A percentile compares a stretch with the other conserved stretches of the same genome.
Conservation (phyloP, 53 echinoderm and acorn worm genomes). For the Stichopus horrens region DNA sequence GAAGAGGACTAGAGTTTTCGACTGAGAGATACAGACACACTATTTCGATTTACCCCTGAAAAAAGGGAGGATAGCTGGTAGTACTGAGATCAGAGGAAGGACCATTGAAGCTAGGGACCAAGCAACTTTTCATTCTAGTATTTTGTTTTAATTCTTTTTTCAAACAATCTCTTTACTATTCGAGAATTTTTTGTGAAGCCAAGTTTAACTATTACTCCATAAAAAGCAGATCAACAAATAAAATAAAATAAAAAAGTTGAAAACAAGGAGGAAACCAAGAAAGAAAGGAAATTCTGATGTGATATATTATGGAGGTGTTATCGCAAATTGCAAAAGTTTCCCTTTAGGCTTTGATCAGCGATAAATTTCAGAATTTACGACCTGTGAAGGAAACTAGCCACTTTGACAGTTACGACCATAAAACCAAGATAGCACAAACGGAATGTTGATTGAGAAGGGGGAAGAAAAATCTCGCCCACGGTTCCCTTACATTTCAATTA, state of each 20-base stretch:
- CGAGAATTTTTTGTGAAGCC: background rate
- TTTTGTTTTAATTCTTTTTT: too few species aligned
- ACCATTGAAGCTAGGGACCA: too few species aligned
- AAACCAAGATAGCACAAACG: slow-evolving; percentile 2
- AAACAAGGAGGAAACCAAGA: background rate
- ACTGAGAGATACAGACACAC: too few species aligned
- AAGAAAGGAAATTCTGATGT: background rate
- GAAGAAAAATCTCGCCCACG: background rate
- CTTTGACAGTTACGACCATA: slow-evolving; percentile 14
- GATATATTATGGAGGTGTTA: slow-evolving; percentile 10
- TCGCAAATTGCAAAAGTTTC: slow-evolving; percentile 6
- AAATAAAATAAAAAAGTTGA: background rate
- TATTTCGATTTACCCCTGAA: too few species aligned
- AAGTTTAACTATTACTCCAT: background rate
- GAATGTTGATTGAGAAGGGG: slow-evolving; percentile 11
- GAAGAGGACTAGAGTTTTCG: too few species aligned
- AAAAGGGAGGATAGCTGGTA: too few species aligned
- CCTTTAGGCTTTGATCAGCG: background rate
- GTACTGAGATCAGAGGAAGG: too few species aligned
- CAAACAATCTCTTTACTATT: too few species aligned
- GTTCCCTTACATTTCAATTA: slow-evolving; percentile 7
- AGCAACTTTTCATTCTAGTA: too few species aligned
- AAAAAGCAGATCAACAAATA: background rate
- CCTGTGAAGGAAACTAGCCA: background rate
- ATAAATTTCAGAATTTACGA: slow-evolving; percentile 8